phyloP scores from a whole-genome alignment of 2,888 invertebrate genomes.

The Calameuta idolon region DNA sequence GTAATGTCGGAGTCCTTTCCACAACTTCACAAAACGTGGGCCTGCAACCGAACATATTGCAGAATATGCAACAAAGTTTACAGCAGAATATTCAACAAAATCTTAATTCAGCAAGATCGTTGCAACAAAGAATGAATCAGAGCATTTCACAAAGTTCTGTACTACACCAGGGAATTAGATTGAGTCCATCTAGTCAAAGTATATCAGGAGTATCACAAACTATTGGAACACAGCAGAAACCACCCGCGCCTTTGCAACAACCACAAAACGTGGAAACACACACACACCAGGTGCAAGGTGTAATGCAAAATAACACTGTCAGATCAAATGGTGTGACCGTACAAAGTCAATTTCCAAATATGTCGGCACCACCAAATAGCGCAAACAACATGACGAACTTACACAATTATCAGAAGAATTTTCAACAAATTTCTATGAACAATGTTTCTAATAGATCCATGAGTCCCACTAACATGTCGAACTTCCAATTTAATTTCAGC shows the following conservation, averaged over 20 bases:
- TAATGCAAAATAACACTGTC: conserved; percentile 32
- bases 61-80: conserved; percentile 10
- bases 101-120: conserved; percentile 28
- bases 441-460: conserved; percentile 27
- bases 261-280: conserved; percentile 34
- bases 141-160: conserved; percentile 30
- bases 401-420: conserved; percentile 48
- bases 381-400: conserved; percentile 38
- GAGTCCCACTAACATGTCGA: conserved; percentile 30
- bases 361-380: conserved; percentile 29
- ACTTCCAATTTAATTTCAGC: conserved; percentile 37
- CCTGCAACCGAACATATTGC: not conserved
- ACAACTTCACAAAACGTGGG: conserved; percentile 17
- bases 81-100: not conserved
- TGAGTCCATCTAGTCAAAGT: conserved; percentile 10
- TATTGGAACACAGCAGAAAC: conserved; percentile 27
- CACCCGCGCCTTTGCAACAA: conserved; percentile 1
- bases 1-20: conserved; percentile 18
- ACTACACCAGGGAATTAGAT: conserved; percentile 27
- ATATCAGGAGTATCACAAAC: conserved; percentile 18
- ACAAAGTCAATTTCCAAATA: conserved; percentile 40
- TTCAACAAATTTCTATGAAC: conserved; percentile 30
- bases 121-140: conserved; percentile 29
- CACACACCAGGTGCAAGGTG: conserved; percentile 27
- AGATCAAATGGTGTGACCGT: conserved; percentile 40